These are phyloP conservation scores for Amblyopsis hoosieri DNA, from an alignment of 2,797 vertebrate genomes.

Conservation along the genomic window DNA sequence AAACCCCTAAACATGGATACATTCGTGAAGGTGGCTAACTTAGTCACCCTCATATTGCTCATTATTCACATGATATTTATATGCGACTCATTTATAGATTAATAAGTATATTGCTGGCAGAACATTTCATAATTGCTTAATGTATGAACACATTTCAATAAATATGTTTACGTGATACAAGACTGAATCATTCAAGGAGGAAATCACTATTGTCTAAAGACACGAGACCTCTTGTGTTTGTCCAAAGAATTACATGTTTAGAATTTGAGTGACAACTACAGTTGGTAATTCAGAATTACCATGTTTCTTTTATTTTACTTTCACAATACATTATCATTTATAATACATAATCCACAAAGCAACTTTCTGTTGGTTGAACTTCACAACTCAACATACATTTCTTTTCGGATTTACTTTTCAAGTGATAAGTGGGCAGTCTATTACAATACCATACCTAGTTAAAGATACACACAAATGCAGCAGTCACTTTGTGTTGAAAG, in stretches of 20 bases:
- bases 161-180: background rate
- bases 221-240: conserved; percentile 53
- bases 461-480: conserved; percentile 54
- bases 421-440: conserved; percentile 33
- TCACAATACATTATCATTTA: conserved; percentile 50
- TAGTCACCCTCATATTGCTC: too few species aligned
- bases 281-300: conserved; percentile 25
- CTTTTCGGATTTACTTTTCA: conserved; percentile 40
- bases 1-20: conserved; percentile 2
- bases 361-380: conserved; percentile 24
- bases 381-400: conserved; percentile 49
- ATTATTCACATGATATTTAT: too few species aligned
- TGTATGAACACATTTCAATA: background rate
- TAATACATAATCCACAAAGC: conserved; percentile 50
- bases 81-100: too few species aligned
- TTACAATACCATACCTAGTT: conserved; percentile 43
- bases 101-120: background rate
- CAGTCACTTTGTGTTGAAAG: conserved; percentile 42
- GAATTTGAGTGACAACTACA: conserved; percentile 12
- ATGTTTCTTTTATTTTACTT: conserved; percentile 64
- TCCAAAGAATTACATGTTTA: conserved; percentile 37
- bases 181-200: conserved; percentile 39
- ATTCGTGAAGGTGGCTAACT: background rate
- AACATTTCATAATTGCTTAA: background rate
- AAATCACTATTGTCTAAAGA: conserved; percentile 29